Evolutionary conservation across 2,888 invertebrate genomes (phyloP), one percentile per base, ranked within the genome.

Genomic region (Aphodius granarius): DNA sequence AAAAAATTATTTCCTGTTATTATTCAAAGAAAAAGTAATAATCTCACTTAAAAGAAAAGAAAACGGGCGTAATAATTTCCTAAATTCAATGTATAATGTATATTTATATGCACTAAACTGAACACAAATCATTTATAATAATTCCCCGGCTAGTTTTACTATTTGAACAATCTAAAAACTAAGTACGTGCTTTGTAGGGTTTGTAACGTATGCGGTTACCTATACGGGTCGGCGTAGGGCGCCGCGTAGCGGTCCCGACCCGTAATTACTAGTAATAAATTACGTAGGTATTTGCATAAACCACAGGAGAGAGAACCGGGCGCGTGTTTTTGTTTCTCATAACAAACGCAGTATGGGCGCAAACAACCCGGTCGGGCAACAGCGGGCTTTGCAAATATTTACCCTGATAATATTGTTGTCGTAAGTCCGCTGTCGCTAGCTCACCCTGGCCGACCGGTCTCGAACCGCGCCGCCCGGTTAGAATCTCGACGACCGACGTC

Each of bases 201-300:
- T 43, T 9, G 43, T 43, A 43, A 43, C 43, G 43, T 43, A 43
- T 43, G 43, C 3, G 43, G 43, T 43, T 2, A 43, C 43, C 9
- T 1, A 43, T 13, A 43, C 43, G 3, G 13, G 1, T 13, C 43
- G 43, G 43, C 43, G 13, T 43, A 43, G 9, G 3, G 43, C 43
- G 43, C 2, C 2, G 13, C 43, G 9, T 6, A 9, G 4, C 21
- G 68, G 20, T 19, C 21, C 20, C 20, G n/a, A n/a, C 68, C 15
- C 68, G 68, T 68, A 68, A 68, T 68, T 68, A 68, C 68, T 22
- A 22, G 20, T 21, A 68, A 68, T 68, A 68, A 68, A 68, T 68
- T 68, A 22, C 68, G 68, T 5, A n/a, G 20, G 68, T 68, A 68
- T 68, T 68, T 68, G 22, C 68, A 68, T 68, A 68, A 68, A 68